Evolutionary conservation across 2,888 invertebrate species (phyloP), one percentile per base, ranked within the genome.

Genomic region (Drosophila macrothrix): DNA sequence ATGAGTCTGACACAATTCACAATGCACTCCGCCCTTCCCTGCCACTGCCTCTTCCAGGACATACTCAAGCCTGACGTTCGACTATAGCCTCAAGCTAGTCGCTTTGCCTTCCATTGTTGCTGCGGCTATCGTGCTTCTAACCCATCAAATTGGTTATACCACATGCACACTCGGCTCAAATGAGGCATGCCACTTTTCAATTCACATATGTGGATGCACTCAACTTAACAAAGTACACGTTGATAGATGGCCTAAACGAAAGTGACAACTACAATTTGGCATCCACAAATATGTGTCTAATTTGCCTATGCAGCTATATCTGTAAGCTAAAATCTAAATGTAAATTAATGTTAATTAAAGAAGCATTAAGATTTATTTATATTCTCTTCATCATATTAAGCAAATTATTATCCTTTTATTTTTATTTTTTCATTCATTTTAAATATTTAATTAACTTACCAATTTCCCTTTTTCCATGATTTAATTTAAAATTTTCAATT

Each of bases 1-100:
- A 25, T 81, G 76, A 55, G 67, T 55, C 80, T 88, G 88, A 83
- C 85, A 88, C 86, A 85, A 75, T 85, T 89, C 82, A 63, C 73
- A 67, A 50, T 66, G 77, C 75, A 43, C n/a, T 72, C 73, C 78
- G 73, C 78, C 69, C 61, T 76, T 66, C 46, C 65, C 67, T 41
- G 60, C 43, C 19, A 31, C 60, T 25, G 43, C 31, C 28, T 28
- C n/a, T 39, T 14, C 55, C 53, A 29, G n/a, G 35, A n/a, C 25
- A 49, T 9, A 37, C 61, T 59, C 37, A 29, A 65, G 67, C 35
- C 60, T 46, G 28, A 14, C 37, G 41, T 39, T 62, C 64, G 54
- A 55, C 55, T 63, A 50, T 39, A 43, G 55, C 49, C 65, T 66
- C 71, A 81, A 69, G 87, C 67, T 63, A 62, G 56, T 67, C 67